These are phyloP conservation scores for Paralvinella palmiformis DNA, from an alignment of 1,140 invertebrate species.

Conservation along the genomic window DNA sequence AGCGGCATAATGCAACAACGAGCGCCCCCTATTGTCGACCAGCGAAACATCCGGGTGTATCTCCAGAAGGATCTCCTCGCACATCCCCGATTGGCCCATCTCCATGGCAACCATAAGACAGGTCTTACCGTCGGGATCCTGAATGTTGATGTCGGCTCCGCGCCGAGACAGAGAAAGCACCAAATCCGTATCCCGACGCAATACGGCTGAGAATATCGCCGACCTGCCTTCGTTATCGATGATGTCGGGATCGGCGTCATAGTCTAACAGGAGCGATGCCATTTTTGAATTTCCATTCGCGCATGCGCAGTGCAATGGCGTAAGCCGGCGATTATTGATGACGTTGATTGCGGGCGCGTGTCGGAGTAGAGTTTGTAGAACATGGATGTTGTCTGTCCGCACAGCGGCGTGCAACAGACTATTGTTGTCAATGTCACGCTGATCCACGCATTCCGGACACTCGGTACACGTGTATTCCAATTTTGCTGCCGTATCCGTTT, in stretches of 20 bases:
- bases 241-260: background rate
- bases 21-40: background rate
- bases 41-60: background rate
- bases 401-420: background rate
- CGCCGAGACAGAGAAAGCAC: background rate
- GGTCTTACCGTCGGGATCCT: background rate
- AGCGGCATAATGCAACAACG: background rate
- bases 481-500: background rate
- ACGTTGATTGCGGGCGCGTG: background rate
- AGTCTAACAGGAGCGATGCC: background rate
- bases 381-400: background rate
- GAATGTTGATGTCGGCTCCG: background rate
- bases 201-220: background rate
- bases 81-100: background rate
- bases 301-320: constrained; percentile 4
- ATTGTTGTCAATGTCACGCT: background rate
- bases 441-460: background rate
- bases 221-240: constrained; percentile 2
- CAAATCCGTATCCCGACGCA: background rate
- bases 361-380: background rate
- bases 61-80: constrained; percentile 7
- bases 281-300: background rate
- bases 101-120: background rate
- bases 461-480: background rate
- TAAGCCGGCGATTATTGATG: background rate